These are phyloP conservation scores for Geotrupes spiniger DNA, from an alignment of 2,888 invertebrate genomes.

Conservation along the genomic window DNA sequence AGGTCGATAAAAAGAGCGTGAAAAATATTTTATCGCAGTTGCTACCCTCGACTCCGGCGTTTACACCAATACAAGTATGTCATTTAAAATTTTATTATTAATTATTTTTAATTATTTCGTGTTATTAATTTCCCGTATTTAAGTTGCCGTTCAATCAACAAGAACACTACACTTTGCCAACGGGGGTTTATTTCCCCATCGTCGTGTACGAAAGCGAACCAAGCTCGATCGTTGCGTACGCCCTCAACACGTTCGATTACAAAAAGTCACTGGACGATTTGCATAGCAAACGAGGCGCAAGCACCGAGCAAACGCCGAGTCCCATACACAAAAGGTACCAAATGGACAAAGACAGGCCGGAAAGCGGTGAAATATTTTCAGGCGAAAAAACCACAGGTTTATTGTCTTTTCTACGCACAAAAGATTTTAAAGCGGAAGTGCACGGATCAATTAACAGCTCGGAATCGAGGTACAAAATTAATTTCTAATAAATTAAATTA, in stretches of 20 bases:
- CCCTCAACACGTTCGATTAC: conserved; percentile 71
- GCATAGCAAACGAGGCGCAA: conserved; percentile 14
- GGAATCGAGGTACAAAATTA: conserved; percentile 18
- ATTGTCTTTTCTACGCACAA: conserved; percentile 46
- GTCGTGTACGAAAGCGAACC: conserved; percentile 77
- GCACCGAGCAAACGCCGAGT: conserved; percentile 50
- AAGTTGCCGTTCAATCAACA: conserved; percentile 62
- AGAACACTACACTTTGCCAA: conserved; percentile 69
- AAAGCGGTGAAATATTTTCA: conserved; percentile 30
- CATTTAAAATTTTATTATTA: neutral
- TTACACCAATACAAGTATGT: conserved; percentile 47
- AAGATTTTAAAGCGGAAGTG: conserved; percentile 37
- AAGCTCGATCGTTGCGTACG: conserved; percentile 82
- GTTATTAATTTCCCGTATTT: neutral
- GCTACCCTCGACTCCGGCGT: conserved; percentile 56
- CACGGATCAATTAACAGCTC: conserved; percentile 12
- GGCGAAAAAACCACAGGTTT: conserved; percentile 41
- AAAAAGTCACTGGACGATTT: conserved; percentile 58
- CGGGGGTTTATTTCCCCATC: conserved; percentile 60
- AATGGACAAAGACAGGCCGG: conserved; percentile 47
- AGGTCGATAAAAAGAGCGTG: conserved; percentile 59
- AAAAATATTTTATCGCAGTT: conserved; percentile 69
- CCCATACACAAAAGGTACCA: conserved; percentile 52
- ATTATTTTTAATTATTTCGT: conserved; percentile 6
- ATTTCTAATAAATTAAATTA: neutral